Evolutionary conservation across 1,140 invertebrate species (phyloP).

Genomic region (Drosophila jambulina): DNA sequence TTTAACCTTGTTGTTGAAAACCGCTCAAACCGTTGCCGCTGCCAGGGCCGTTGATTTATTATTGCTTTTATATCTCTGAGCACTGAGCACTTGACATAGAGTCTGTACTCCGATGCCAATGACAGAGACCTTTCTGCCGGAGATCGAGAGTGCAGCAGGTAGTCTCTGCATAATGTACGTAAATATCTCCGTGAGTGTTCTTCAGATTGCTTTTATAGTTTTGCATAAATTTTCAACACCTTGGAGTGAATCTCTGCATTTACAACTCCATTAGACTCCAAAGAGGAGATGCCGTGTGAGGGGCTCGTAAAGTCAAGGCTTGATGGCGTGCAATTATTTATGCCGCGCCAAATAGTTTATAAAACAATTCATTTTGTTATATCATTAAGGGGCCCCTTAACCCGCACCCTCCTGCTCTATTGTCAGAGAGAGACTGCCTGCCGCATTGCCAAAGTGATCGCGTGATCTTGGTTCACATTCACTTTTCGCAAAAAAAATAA

Average conservation of each 20-base stretch:
- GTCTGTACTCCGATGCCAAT: constrained; percentile 23
- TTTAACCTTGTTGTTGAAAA: constrained; percentile 36
- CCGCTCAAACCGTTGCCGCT: constrained; percentile 35
- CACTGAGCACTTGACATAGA: constrained; percentile 34
- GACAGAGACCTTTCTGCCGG: constrained; percentile 22
- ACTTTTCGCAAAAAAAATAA: constrained; percentile 29
- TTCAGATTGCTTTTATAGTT: constrained; percentile 13
- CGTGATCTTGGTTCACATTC: constrained; percentile 56
- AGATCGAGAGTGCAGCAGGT: not conserved
- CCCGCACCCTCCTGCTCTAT: not conserved
- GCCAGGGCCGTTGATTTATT: constrained; percentile 43
- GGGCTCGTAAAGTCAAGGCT: constrained; percentile 34
- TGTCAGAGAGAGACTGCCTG: not conserved
- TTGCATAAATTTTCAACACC: constrained; percentile 56
- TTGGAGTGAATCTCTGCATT: constrained; percentile 25
- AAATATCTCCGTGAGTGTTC: constrained; percentile 9
- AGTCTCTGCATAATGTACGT: not conserved
- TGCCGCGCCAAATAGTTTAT: constrained; percentile 71
- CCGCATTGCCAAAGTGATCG: constrained; percentile 52
- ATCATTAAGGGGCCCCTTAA: constrained; percentile 57
- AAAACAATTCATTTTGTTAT: constrained; percentile 77
- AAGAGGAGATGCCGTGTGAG: constrained; percentile 35
- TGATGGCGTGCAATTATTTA: constrained; percentile 61
- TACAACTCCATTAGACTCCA: constrained; percentile 49
- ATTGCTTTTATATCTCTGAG: constrained; percentile 23